Conservation (phyloP, 2,797 vertebrate genomes). For the Tamandua tetradactyla region DNA sequence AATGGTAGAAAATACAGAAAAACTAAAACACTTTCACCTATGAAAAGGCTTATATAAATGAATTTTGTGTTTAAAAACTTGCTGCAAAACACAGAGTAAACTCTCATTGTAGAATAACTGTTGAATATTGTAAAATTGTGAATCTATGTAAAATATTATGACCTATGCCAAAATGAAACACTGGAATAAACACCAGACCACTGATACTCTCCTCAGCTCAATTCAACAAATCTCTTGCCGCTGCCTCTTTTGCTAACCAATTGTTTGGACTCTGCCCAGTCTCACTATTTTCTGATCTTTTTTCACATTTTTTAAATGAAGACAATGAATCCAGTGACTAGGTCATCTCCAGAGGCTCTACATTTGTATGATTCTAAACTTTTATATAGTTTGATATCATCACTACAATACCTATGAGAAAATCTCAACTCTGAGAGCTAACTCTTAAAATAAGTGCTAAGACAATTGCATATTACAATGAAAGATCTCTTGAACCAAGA, state of each 20-base stretch:
- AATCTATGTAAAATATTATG: neutral
- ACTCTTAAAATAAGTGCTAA: neutral
- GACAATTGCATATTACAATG: neutral
- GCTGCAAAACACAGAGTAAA: neutral
- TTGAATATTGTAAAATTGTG: neutral
- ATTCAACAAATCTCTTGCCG: neutral
- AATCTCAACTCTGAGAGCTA: neutral
- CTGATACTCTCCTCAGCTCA: neutral
- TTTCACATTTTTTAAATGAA: conserved; percentile 45
- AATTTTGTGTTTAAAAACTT: neutral
- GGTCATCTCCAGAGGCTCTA: neutral
- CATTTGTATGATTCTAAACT: neutral
- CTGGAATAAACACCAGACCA: neutral
- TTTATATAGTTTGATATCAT: neutral
- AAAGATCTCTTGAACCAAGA: neutral
- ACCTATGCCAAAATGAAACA: neutral
- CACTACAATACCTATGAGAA: neutral
- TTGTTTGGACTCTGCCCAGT: neutral
- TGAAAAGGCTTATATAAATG: neutral
- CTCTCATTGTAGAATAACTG: neutral
- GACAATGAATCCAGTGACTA: neutral
- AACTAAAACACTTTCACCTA: conserved; percentile 27
- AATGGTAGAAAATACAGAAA: conserved; percentile 22
- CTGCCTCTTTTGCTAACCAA: neutral
- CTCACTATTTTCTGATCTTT: neutral